Percentiles rank a stretch among this genome's conserved stretches.
These are phyloP conservation scores for Drosophila willistoni DNA, from an alignment of 1,140 invertebrate genomes.

Conservation along the genomic window DNA sequence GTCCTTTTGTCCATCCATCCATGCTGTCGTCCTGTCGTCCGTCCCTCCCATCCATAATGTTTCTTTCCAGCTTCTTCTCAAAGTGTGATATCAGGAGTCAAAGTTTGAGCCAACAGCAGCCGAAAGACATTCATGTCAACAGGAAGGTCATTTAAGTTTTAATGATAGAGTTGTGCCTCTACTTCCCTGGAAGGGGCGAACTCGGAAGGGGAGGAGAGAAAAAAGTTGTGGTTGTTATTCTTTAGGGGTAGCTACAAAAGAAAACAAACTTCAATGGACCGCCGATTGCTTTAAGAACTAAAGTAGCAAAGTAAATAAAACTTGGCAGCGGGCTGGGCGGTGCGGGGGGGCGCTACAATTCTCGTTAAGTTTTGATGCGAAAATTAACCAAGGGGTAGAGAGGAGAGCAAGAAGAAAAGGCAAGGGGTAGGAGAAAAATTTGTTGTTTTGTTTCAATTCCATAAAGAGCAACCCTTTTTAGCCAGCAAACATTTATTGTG, in stretches of 20 bases:
- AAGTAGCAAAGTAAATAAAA: constrained; percentile 68
- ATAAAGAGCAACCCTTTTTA: constrained; percentile 44
- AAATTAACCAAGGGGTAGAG: not conserved
- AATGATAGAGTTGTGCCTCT: constrained; percentile 70
- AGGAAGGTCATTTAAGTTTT: constrained; percentile 81
- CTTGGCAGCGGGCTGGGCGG: not conserved
- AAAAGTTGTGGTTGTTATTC: constrained; percentile 55
- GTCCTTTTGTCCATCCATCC: not conserved
- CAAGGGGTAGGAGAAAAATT: constrained; percentile 17
- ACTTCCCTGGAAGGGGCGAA: not conserved
- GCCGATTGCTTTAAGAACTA: constrained; percentile 65
- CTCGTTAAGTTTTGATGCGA: constrained; percentile 13
- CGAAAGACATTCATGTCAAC: constrained; percentile 37
- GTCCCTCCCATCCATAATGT: not conserved
- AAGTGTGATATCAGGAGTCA: constrained; percentile 73
- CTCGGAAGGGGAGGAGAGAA: constrained; percentile 14
- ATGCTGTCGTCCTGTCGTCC: not conserved
- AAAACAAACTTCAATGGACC: constrained; percentile 25
- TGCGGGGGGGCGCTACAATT: not conserved
- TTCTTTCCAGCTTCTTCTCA: constrained; percentile 6
- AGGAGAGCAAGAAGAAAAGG: too few relatives aligned
- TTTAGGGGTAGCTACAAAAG: constrained; percentile 19
- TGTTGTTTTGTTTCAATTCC: not conserved
- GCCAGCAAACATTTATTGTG: constrained; percentile 56
- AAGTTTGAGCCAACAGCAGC: constrained; percentile 48